These are phyloP conservation scores for Sinonovacula constricta DNA, from an alignment of 1,140 invertebrate genomes.

Conservation along the genomic window DNA sequence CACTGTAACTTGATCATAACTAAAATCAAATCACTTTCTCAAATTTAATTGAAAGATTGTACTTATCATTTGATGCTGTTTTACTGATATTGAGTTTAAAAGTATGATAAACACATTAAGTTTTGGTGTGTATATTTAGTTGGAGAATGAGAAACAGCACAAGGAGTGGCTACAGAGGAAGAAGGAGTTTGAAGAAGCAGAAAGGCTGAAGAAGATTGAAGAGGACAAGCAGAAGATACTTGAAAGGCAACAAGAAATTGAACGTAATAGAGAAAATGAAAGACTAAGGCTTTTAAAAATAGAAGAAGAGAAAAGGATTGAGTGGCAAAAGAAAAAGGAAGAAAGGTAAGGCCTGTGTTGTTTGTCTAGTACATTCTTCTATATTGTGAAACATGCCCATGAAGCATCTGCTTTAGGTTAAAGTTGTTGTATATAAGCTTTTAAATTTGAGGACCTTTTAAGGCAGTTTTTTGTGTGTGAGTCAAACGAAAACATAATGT, in stretches of 20 bases:
- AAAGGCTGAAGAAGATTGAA: conserved; percentile 54
- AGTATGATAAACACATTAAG: neutral
- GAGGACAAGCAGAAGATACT: conserved; percentile 55
- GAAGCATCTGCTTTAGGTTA: too few relatives aligned
- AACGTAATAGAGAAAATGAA: conserved; percentile 58
- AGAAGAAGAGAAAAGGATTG: conserved; percentile 53
- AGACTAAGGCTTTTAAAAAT: conserved; percentile 39
- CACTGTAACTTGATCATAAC: too few relatives aligned
- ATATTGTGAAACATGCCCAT: too few relatives aligned
- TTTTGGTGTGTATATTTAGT: conserved; percentile 49
- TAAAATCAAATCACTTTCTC: too few relatives aligned
- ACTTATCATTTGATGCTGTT: neutral
- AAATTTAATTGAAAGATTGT: neutral
- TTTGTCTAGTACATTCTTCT: too few relatives aligned
- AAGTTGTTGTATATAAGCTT: too few relatives aligned
- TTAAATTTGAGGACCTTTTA: too few relatives aligned
- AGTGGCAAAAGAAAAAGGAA: conserved; percentile 49
- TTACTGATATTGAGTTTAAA: neutral
- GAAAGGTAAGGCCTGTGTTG: too few relatives aligned
- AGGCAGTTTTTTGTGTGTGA: too few relatives aligned
- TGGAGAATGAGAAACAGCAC: conserved; percentile 59
- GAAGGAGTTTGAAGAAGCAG: conserved; percentile 59
- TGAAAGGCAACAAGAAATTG: conserved; percentile 54
- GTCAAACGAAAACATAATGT: too few relatives aligned
- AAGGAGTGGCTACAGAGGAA: conserved; percentile 61